Evolutionary conservation across 2,113 vertebrate species (phyloP).

Genomic region (Varanus salvator): DNA sequence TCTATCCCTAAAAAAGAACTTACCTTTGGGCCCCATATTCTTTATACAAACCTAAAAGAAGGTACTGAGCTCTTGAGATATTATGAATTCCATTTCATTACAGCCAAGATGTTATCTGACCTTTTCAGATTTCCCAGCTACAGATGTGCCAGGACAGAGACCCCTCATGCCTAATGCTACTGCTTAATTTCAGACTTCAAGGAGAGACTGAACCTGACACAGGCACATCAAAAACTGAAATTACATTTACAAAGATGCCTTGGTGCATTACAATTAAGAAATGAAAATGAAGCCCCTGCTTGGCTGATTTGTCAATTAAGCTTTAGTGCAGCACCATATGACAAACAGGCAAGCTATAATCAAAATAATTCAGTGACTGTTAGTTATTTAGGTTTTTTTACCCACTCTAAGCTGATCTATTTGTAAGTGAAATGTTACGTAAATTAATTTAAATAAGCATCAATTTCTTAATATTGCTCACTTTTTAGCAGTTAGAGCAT

Average conservation of each 20-base stretch:
- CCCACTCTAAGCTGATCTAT: not conserved
- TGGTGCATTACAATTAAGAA: slow-evolving; percentile 36
- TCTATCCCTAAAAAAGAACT: not conserved
- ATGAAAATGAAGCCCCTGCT: slow-evolving; percentile 35
- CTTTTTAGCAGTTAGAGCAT: not conserved
- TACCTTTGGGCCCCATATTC: not conserved
- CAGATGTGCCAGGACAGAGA: not conserved
- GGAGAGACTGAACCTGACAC: slow-evolving; percentile 27
- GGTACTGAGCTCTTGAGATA: not conserved
- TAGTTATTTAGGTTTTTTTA: not conserved
- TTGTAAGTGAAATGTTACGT: slow-evolving; percentile 2
- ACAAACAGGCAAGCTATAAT: not conserved
- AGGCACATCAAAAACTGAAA: slow-evolving; percentile 43
- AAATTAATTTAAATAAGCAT: not conserved
- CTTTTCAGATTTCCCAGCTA: slow-evolving; percentile 17
- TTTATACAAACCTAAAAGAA: slow-evolving; percentile 8
- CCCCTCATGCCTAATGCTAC: slow-evolving; percentile 29
- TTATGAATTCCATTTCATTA: slow-evolving; percentile 32
- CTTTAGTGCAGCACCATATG: not conserved
- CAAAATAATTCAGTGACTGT: not conserved
- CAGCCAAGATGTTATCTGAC: slow-evolving; percentile 28
- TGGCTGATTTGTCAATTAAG: slow-evolving; percentile 4
- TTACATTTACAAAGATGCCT: slow-evolving; percentile 34
- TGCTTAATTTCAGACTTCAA: slow-evolving; percentile 32
- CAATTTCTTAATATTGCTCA: not conserved